Percentiles rank a stretch among this genome's conserved stretches.
Conservation (phyloP, 2,113 vertebrate genomes). For the Fulica atra region DNA sequence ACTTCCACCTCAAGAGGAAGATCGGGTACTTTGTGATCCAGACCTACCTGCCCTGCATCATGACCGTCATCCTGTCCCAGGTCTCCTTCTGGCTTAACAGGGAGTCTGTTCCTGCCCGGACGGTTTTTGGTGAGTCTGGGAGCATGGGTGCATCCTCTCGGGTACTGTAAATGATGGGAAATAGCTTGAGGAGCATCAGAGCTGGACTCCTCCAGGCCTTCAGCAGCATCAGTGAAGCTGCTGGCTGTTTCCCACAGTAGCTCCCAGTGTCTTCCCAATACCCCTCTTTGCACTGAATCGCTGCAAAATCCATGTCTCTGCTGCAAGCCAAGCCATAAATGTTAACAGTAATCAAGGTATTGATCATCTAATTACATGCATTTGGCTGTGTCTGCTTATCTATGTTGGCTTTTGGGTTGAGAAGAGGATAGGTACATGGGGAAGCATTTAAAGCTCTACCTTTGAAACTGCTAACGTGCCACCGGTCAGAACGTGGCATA, state of each 20-base stretch:
- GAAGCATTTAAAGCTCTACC: slow-evolving; percentile 3
- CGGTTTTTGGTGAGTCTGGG: slow-evolving; percentile 91
- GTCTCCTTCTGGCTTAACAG: slow-evolving; percentile 99
- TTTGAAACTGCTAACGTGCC: slow-evolving; percentile 10
- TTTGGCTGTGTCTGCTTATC: slow-evolving; percentile 33
- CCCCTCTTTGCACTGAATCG: not conserved
- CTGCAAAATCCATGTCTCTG: not conserved
- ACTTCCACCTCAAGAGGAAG: slow-evolving; percentile 99
- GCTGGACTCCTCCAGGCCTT: not conserved
- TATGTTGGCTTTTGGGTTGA: not conserved
- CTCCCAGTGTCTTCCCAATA: not conserved
- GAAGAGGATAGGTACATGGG: not conserved
- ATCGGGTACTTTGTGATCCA: slow-evolving; percentile 99
- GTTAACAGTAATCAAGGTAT: slow-evolving; percentile 37
- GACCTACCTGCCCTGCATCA: slow-evolving; percentile 98
- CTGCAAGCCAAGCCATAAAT: slow-evolving; percentile 8
- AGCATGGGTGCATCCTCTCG: not conserved
- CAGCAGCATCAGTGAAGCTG: not conserved
- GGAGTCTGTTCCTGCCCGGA: slow-evolving; percentile 95
- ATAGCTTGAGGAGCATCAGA: not conserved
- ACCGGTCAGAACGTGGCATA: not conserved
- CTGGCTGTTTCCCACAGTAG: not conserved
- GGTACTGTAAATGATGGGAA: not conserved
- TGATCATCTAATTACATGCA: slow-evolving; percentile 17
- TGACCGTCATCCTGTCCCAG: slow-evolving; percentile 99